Percentiles rank a stretch among this genome's conserved stretches.
phyloP scores from a whole-genome alignment of 2,797 vertebrate genomes.

The Aulostomus chinensis region DNA sequence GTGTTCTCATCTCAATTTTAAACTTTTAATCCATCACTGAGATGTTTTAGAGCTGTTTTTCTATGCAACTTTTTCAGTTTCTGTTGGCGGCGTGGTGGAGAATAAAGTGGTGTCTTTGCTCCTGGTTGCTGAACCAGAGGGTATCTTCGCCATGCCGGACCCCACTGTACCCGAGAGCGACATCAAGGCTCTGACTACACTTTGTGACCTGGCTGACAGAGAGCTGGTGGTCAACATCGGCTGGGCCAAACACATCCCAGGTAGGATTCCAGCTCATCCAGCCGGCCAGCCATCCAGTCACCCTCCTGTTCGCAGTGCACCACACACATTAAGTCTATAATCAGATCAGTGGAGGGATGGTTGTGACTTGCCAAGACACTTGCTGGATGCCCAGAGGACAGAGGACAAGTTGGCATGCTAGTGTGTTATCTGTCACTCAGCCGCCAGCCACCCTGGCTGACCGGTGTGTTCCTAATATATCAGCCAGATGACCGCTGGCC shows the following conservation, averaged over 20 bases:
- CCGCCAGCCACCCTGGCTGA: conserved; percentile 6
- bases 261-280: conserved; percentile 60
- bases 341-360: conserved; percentile 64
- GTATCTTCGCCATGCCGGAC: conserved; percentile 97
- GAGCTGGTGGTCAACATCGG: conserved; percentile 98
- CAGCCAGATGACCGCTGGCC: conserved; percentile 48
- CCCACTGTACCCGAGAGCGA: conserved; percentile 95
- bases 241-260: conserved; percentile 99
- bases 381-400: conserved; percentile 18
- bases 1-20: too few relatives aligned
- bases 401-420: conserved; percentile 16
- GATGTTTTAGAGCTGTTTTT: too few relatives aligned
- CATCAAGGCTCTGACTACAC: conserved; percentile 96
- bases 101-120: conserved; percentile 97
- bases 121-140: conserved; percentile 94
- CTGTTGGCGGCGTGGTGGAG: conserved; percentile 78
- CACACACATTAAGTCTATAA: conserved; percentile 59
- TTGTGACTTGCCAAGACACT: conserved; percentile 59
- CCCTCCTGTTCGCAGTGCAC: conserved; percentile 19
- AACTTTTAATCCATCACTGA: too few relatives aligned
- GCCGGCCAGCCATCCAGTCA: not conserved
- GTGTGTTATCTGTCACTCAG: conserved; percentile 50
- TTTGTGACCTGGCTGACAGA: conserved; percentile 95
- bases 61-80: conserved; percentile 45
- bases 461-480: conserved; percentile 39